Percentiles rank a stretch among this genome's conserved stretches.
phyloP scores from a whole-genome alignment of 2,888 invertebrate species.

The Pseudococcus longispinus region DNA sequence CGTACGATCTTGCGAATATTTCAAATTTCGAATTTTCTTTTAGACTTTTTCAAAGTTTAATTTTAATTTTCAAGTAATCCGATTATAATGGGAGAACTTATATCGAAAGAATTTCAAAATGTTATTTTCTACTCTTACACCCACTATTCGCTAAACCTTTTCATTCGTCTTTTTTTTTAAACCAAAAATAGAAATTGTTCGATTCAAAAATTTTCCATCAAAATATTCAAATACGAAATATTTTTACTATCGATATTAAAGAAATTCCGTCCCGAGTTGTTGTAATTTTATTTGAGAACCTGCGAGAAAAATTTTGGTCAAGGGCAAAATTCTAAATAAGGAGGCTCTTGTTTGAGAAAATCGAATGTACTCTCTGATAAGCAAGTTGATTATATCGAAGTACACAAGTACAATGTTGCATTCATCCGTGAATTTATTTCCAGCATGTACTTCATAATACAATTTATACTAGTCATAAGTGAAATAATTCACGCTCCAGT shows the following conservation, averaged over 20 bases:
- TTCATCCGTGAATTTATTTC: constrained; percentile 34
- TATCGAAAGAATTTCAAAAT: constrained; percentile 4
- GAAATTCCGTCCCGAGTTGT: background rate
- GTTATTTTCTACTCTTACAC: background rate
- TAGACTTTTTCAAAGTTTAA: background rate
- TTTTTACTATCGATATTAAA: background rate
- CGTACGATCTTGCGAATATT: background rate
- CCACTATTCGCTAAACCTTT: background rate
- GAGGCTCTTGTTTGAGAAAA: background rate
- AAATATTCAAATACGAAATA: background rate
- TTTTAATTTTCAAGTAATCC: background rate
- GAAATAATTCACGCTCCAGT: constrained; percentile 13
- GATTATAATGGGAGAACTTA: too few relatives aligned
- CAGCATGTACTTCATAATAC: constrained; percentile 14
- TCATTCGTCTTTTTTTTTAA: background rate
- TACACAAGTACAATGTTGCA: background rate
- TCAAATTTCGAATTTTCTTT: background rate
- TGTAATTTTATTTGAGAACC: background rate
- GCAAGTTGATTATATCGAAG: constrained; percentile 9
- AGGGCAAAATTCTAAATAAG: background rate
- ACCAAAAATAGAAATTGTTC: background rate
- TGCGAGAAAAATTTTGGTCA: background rate
- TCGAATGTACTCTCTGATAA: background rate
- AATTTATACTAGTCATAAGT: background rate
- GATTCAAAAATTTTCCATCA: background rate